Evolutionary conservation across 2,113 vertebrate genomes (phyloP), one percentile per base, ranked within the genome.

Genomic region (Neolamprologus sp.): DNA sequence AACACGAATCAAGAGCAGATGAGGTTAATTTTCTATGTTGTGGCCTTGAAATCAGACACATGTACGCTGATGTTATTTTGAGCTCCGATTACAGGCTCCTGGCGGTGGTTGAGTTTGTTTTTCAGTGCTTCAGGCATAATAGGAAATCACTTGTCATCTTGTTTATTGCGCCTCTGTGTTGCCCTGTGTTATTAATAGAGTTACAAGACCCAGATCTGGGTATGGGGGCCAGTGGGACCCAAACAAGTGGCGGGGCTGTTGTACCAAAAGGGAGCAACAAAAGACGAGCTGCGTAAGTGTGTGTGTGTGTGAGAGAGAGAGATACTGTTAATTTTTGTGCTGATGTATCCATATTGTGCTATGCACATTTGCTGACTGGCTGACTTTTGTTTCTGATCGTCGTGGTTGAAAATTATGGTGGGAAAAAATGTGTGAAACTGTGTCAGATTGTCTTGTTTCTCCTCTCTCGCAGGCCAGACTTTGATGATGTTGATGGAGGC

Each of bases 161-260:
- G 47, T 79, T 60, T 81, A 89, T 81, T 75, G 31, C 28, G 8
- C 80, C 33, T 83, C 42, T 82, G 19, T 91, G 4, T 90, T 35
- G 16, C 60, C 78, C 7, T 91, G 87, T 92, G 89, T 93, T 93
- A 91, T 92, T 88, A 85, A 91, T 91, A 98, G 98, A 99, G 82
- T 97, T 99, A 96, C 83, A 97, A 3, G 98, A 99, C 7, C 95
- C 97, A 53, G 94, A 97, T 6, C 91, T 98, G 95, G 96, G 97
- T 3, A 91, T 97, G 75, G 94, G 96, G 5, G 68, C 96, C 78
- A 95, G 97, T 7, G 98, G 96, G 63, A 97, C 92, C 58, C 87
- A 97, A 2, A 96, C 94, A 33, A 92, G 95, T 4, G 95, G 95
- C 40, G 97, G 95, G 80, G 93, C 96, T 19, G 87, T 97, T 1